Evolutionary conservation across 2,797 vertebrate species (phyloP).

Genomic region (Poeciliopsis paucimaculata): DNA sequence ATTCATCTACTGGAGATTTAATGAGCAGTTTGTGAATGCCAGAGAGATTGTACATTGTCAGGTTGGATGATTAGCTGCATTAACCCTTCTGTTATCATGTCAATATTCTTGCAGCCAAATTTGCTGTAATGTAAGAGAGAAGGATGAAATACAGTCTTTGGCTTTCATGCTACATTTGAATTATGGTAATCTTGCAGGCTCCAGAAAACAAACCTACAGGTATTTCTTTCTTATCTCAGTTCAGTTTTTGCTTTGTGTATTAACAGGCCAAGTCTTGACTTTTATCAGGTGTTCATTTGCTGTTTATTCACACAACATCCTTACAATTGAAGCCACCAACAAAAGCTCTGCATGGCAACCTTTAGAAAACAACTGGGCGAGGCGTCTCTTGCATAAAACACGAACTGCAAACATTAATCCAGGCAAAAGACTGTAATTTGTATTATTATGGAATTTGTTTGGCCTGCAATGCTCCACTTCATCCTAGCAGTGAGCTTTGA

Average conservation of each 20-base stretch:
- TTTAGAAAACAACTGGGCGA: conserved; percentile 63
- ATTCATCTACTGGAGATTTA: conserved; percentile 26
- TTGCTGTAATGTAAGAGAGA: conserved; percentile 54
- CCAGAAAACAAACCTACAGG: conserved; percentile 1
- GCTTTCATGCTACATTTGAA: conserved; percentile 13
- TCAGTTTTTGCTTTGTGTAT: conserved; percentile 16
- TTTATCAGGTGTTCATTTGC: conserved; percentile 37
- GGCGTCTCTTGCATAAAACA: conserved; percentile 29
- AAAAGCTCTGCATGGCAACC: conserved; percentile 55
- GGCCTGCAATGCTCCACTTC: conserved; percentile 45
- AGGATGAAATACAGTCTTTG: conserved; percentile 10
- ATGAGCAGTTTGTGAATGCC: conserved; percentile 45
- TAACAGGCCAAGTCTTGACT: conserved; percentile 7
- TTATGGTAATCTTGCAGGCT: not conserved
- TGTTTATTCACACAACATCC: conserved; percentile 34
- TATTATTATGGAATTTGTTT: conserved; percentile 48
- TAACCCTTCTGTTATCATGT: conserved; percentile 9
- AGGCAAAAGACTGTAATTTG: conserved; percentile 42
- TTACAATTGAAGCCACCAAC: conserved; percentile 29
- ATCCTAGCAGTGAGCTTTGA: conserved; percentile 37
- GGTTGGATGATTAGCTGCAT: conserved; percentile 26
- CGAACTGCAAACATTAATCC: conserved; percentile 62
- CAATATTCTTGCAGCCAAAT: conserved; percentile 47
- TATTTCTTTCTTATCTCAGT: conserved; percentile 3
- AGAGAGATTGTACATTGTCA: conserved; percentile 24